phyloP scores from a whole-genome alignment of 2,113 vertebrate genomes.

The Podiceps cristatus region DNA sequence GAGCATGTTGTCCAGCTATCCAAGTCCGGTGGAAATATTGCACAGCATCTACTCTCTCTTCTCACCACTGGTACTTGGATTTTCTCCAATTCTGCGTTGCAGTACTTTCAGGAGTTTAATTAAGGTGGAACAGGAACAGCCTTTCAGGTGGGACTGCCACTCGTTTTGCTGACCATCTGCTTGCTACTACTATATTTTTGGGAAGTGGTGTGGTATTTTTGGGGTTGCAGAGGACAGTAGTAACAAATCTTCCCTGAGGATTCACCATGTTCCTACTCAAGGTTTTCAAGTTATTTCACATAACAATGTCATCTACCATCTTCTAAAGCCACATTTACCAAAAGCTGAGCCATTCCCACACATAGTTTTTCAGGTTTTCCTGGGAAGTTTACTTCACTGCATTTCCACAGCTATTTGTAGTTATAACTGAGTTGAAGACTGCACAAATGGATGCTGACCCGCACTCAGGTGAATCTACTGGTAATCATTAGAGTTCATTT shows the following conservation, averaged over 20 bases:
- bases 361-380: neutral
- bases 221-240: neutral
- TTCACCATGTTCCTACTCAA: neutral
- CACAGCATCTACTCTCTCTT: neutral
- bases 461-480: neutral
- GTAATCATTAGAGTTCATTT: neutral
- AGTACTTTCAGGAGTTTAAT: neutral
- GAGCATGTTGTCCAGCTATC: neutral
- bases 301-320: neutral
- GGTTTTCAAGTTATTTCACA: neutral
- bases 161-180: neutral
- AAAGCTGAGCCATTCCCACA: neutral
- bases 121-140: neutral
- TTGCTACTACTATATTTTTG: neutral
- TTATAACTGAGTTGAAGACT: neutral
- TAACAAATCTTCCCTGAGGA: neutral
- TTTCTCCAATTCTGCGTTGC: neutral
- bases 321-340: neutral
- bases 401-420: neutral
- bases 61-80: neutral
- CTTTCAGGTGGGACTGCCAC: neutral
- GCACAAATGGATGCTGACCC: neutral
- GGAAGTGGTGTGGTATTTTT: neutral
- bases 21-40: neutral
- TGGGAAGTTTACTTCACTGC: neutral